Percentiles rank a stretch among this genome's conserved stretches.
Evolutionary conservation across 2,113 vertebrate species (phyloP).

Genomic region (Apus apus): DNA sequence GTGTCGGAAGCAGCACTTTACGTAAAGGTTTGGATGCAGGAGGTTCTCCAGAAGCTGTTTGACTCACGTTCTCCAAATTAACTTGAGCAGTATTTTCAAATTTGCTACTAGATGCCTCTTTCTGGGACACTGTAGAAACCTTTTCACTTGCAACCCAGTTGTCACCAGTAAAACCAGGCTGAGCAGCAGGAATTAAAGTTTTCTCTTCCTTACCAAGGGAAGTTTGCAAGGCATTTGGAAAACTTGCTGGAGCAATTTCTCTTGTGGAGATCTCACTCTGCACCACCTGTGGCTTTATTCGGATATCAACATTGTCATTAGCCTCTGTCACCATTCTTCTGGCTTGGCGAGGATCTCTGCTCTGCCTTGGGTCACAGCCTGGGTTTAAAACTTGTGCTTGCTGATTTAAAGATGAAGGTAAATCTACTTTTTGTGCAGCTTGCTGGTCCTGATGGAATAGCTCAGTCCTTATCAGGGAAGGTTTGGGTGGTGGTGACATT

Average conservation of each 20-base stretch:
- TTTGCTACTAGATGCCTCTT: slow-evolving; percentile 39
- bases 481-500: slow-evolving; percentile 89
- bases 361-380: slow-evolving; percentile 84
- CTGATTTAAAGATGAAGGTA: slow-evolving; percentile 53
- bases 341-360: slow-evolving; percentile 87
- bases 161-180: slow-evolving; percentile 20
- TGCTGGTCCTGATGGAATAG: slow-evolving; percentile 83
- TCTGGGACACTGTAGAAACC: not conserved
- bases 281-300: not conserved
- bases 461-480: slow-evolving; percentile 76
- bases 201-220: slow-evolving; percentile 49
- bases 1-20: slow-evolving; percentile 80
- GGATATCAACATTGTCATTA: slow-evolving; percentile 24
- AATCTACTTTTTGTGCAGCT: slow-evolving; percentile 73
- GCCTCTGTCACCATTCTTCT: slow-evolving; percentile 70
- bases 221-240: slow-evolving; percentile 19
- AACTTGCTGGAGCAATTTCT: not conserved
- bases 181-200: not conserved
- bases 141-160: slow-evolving; percentile 65
- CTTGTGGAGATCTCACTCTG: not conserved
- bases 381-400: slow-evolving; percentile 78
- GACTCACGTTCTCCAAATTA: slow-evolving; percentile 21
- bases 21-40: slow-evolving; percentile 71
- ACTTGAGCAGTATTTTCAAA: slow-evolving; percentile 8
- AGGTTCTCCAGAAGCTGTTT: slow-evolving; percentile 52